phyloP scores from a whole-genome alignment of 2,888 invertebrate species.

The Tetanocera ferruginea region DNA sequence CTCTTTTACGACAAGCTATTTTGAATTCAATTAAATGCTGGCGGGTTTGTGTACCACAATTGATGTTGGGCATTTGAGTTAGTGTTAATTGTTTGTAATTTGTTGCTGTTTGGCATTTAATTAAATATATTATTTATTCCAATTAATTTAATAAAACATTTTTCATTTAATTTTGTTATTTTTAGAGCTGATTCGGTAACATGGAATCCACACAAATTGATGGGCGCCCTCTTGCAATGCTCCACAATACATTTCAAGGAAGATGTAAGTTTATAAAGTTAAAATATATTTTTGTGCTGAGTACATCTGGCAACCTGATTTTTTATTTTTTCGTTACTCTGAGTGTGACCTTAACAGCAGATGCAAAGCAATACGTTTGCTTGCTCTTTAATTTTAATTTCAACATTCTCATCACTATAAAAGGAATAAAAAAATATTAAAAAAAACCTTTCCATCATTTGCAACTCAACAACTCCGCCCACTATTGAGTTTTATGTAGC shows the following conservation, averaged over 20 bases:
- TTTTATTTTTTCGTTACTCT: neutral
- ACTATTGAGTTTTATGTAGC: constrained; percentile 10
- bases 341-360: neutral
- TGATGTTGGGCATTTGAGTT: constrained; percentile 49
- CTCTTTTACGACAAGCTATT: constrained; percentile 41
- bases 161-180: neutral
- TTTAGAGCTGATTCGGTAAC: constrained; percentile 93
- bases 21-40: constrained; percentile 65
- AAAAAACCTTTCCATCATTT: neutral
- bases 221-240: constrained; percentile 97
- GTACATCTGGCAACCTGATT: neutral
- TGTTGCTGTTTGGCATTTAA: constrained; percentile 61
- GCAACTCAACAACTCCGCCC: constrained; percentile 20
- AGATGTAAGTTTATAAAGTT: constrained; percentile 79
- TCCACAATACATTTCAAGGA: constrained; percentile 97
- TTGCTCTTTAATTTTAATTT: constrained; percentile 16
- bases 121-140: constrained; percentile 44
- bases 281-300: neutral
- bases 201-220: constrained; percentile 99
- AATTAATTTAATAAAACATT: neutral
- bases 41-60: constrained; percentile 48
- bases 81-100: constrained; percentile 68
- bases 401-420: constrained; percentile 19
- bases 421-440: constrained; percentile 14
- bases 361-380: neutral